Percentiles rank a stretch among this genome's conserved stretches.
Evolutionary conservation across 1,140 invertebrate species (phyloP).

Genomic region (Microvelia longipes): DNA sequence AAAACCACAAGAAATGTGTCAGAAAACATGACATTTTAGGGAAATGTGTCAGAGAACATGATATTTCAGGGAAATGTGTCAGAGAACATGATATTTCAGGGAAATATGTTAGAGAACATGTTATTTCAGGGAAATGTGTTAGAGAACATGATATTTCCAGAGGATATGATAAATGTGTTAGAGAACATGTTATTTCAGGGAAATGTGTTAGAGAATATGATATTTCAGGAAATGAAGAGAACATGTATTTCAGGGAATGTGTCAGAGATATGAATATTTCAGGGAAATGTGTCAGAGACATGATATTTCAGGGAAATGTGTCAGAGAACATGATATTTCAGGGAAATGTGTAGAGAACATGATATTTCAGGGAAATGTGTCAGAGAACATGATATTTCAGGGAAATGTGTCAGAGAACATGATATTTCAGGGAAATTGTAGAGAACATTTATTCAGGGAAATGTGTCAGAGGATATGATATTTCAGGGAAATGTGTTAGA

Average conservation of each 20-base stretch:
- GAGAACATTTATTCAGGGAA: too few species aligned
- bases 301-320: background rate
- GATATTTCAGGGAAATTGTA: too few species aligned
- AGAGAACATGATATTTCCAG: background rate
- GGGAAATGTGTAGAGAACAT: too few species aligned
- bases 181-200: background rate
- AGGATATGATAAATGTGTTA: background rate
- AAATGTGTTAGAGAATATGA: too few species aligned
- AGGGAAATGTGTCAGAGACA: background rate
- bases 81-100: background rate
- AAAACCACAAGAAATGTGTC: conserved; percentile 11
- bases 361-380: too few species aligned
- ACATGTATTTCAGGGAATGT: background rate
- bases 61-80: background rate
- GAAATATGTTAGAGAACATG: background rate
- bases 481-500: too few species aligned
- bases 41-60: background rate
- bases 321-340: background rate
- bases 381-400: too few species aligned
- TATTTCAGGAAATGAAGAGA: too few species aligned
- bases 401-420: too few species aligned
- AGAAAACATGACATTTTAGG: background rate
- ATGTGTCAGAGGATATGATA: too few species aligned
- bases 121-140: background rate
- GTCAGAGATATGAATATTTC: background rate